phyloP scores from a whole-genome alignment of 1,140 invertebrate genomes.

The Ceratina japonica region DNA sequence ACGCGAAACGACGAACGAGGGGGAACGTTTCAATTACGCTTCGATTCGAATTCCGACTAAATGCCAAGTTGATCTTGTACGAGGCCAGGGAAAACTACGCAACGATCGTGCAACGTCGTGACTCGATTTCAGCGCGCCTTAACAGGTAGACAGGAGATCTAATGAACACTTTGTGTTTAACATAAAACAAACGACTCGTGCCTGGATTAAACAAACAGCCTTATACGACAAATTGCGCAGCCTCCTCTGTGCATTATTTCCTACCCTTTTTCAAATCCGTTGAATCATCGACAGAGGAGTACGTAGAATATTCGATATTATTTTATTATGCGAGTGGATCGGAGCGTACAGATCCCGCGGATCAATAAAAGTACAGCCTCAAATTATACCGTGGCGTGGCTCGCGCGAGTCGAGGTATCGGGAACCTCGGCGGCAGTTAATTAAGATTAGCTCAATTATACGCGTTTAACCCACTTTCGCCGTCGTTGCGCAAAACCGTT shows the following conservation, averaged over 20 bases:
- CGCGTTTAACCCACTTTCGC: slow-evolving; percentile 54
- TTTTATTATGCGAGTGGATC: neutral
- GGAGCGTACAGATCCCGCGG: neutral
- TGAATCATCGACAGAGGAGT: too few species aligned
- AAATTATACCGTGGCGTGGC: neutral
- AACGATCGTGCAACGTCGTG: slow-evolving; percentile 21
- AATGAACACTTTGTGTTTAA: slow-evolving; percentile 31
- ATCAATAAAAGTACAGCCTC: neutral
- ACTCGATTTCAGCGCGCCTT: slow-evolving; percentile 22
- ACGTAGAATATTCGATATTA: too few species aligned
- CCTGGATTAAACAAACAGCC: neutral
- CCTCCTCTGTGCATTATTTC: neutral
- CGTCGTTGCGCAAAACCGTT: slow-evolving; percentile 41
- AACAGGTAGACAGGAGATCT: slow-evolving; percentile 1
- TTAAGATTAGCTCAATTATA: slow-evolving; percentile 54
- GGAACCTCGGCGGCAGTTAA: slow-evolving; percentile 33
- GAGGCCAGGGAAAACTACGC: slow-evolving; percentile 3
- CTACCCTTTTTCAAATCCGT: too few species aligned
- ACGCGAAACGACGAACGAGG: too few species aligned
- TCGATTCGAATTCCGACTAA: slow-evolving; percentile 2
- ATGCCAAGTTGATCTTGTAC: slow-evolving; percentile 38
- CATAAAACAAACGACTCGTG: slow-evolving; percentile 37
- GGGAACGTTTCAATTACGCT: slow-evolving; percentile 20
- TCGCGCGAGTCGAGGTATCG: slow-evolving; percentile 18
- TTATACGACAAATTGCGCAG: neutral